Percentiles rank a stretch among this genome's conserved stretches.
Evolutionary conservation across 2,797 vertebrate species (phyloP).

Genomic region (Thalassophryne amazonica): DNA sequence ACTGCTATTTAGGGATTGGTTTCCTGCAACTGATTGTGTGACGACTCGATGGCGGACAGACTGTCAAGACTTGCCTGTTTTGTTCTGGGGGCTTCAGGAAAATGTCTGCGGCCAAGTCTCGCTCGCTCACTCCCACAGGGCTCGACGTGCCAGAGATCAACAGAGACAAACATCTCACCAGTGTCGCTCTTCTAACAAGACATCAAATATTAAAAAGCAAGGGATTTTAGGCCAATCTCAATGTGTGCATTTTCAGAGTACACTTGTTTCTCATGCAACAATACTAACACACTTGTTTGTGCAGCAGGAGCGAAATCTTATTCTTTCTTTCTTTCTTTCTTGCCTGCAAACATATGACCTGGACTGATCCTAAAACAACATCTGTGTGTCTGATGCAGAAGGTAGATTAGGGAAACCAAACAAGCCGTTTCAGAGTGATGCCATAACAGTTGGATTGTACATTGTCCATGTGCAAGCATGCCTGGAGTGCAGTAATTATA

Average conservation of each 20-base stretch:
- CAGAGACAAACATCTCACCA: constrained; percentile 61
- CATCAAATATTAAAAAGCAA: constrained; percentile 65
- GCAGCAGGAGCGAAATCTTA: constrained; percentile 8
- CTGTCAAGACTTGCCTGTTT: constrained; percentile 84
- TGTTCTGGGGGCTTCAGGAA: constrained; percentile 77
- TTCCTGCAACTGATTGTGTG: constrained; percentile 82
- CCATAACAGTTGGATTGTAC: constrained; percentile 32
- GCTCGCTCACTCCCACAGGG: constrained; percentile 62
- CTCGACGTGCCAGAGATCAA: constrained; percentile 70
- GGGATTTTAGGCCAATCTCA: constrained; percentile 55
- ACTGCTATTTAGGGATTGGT: constrained; percentile 84
- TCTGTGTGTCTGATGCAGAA: constrained; percentile 34
- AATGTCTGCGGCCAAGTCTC: constrained; percentile 74
- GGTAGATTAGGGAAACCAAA: constrained; percentile 52
- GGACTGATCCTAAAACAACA: constrained; percentile 38
- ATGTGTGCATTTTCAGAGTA: constrained; percentile 54
- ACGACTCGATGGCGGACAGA: constrained; percentile 77
- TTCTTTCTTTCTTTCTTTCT: constrained; percentile 3
- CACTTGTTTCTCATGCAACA: constrained; percentile 56
- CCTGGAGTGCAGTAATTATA: constrained; percentile 30
- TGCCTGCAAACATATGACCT: no score
- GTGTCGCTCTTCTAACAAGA: constrained; percentile 54
- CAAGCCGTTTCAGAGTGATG: constrained; percentile 44
- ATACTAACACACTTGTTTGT: constrained; percentile 30
- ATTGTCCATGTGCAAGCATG: constrained; percentile 44